Evolutionary conservation across 2,113 vertebrate species (phyloP), one percentile per base, ranked within the genome.

Genomic region (Gopherus evgoodei): DNA sequence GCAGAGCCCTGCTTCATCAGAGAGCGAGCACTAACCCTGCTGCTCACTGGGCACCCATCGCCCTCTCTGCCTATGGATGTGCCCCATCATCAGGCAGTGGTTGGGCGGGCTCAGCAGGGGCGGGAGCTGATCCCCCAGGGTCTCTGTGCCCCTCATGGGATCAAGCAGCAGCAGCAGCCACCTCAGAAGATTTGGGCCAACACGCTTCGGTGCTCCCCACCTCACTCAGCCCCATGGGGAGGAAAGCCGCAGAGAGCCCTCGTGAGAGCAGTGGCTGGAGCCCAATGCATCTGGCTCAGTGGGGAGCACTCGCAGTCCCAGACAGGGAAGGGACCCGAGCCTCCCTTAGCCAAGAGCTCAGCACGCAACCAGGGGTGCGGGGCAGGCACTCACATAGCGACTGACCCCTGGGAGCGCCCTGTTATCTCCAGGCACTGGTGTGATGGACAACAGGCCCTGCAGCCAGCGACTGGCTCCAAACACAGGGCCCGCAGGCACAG

Each of bases 401-500:
- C 42, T 42, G 42, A 42, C 42, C 42, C 42, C 42, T 42, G 42
- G 42, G 42, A 42, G 42, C 42, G 42, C 42, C 42, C 42, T 42
- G n/a, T 8, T 42, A 11, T 42, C 69, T 75, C 69, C 38, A 38
- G 65, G 5, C 38, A 38, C 25, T 25, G 42, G 25, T 3, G 7
- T 4, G 16, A n/a, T 3, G n/a, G 81, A n/a, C 3, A 13, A 27
- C 24, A 4, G 27, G 8, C 9, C 35, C 35, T 3, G n/a, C 42
- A 14, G 49, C 35, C 8, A 35, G 56, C 10, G 31, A 57, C 11
- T 47, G 21, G 27, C 69, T 2, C 4, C n/a, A 5, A 7, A 69
- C 1, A 22, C 19, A 4, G 78, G 50, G 17, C 12, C 1, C 25
- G 1, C 56, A 5, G 47, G 13, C 3, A 2, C 75, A 31, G 59